Evolutionary conservation across 2,113 vertebrate genomes (phyloP).

Genomic region (Ammospiza caudacuta): DNA sequence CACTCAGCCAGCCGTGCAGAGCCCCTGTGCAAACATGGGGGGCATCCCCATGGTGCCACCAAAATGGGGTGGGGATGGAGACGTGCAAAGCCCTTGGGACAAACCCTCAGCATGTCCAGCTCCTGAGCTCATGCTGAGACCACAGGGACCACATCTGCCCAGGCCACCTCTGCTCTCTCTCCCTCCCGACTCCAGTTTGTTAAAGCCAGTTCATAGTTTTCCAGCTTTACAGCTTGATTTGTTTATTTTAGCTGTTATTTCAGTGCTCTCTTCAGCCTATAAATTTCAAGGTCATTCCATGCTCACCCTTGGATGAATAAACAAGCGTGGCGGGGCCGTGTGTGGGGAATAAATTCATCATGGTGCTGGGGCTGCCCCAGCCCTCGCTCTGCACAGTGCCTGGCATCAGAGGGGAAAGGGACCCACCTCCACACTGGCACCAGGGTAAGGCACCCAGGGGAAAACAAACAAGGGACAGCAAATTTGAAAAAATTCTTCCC

Average conservation of each 20-base stretch:
- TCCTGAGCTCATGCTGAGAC: not conserved
- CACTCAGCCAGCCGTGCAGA: fast-evolving
- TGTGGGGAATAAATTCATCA: not conserved
- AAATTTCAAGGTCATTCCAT: slow-evolving; percentile 68
- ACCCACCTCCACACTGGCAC: not conserved
- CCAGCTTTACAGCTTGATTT: slow-evolving; percentile 55
- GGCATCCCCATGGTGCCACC: not conserved
- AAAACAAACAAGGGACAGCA: not conserved
- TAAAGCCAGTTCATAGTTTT: slow-evolving; percentile 37
- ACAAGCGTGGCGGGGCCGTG: slow-evolving; percentile 41
- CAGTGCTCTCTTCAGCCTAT: slow-evolving; percentile 60
- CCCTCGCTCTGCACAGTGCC: not conserved
- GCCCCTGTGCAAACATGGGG: not conserved
- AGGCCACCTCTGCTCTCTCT: not conserved
- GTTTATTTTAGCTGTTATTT: slow-evolving; percentile 67
- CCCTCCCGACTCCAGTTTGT: not conserved
- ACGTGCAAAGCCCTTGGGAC: fast-evolving
- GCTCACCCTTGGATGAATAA: slow-evolving; percentile 58
- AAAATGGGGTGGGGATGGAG: not conserved
- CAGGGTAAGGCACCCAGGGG: not conserved
- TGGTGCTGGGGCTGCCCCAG: not conserved
- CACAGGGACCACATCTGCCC: fast-evolving
- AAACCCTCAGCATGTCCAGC: not conserved
- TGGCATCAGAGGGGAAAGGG: not conserved
- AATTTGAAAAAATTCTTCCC: not conserved